Evolutionary conservation across 2,113 vertebrate species (phyloP), one percentile per base, ranked within the genome.

Genomic region (Charina bottae): DNA sequence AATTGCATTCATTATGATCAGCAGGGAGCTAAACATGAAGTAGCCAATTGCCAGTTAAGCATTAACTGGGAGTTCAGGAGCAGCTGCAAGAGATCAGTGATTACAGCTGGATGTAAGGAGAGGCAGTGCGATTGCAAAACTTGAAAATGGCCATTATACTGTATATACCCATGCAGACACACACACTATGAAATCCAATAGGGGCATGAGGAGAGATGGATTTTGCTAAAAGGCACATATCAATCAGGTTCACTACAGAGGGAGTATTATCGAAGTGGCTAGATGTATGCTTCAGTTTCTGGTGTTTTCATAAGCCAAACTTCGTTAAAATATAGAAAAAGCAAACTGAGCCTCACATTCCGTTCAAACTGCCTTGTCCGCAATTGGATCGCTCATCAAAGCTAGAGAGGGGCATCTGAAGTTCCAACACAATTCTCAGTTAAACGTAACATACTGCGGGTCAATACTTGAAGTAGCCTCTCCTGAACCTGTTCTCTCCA

Each of bases 1-100:
- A 92, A 94, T 85, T 12, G 6, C 3, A 90, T 85, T 93, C 84
- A 90, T 93, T 93, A 93, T 37, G 60, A 87, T 64, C 87, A 93
- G 91, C 88, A 88, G 95, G 91, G 19, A 94, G 78, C 49, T 93
- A 94, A 60, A 94, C 60, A 53, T 88, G 46, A 88, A 90, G 55
- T 28, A 88, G 89, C 26, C 54, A 89, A 21, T 87, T 62, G 10
- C 46, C 13, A 54, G n/a, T 58, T 89, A 94, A 95, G 93, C 88
- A 91, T 94, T 91, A 58, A 13, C 55, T 89, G 89, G 85, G 85
- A 92, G 53, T 85, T 78, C 89, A 90, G 53, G 37, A 83, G 46
- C 8, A 72, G 58, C 93, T 91, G 68, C 28, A 93, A 93, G 62
- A 93, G 94, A 85, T 19, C 2, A 17, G 0, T 60, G 37, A 87